Conservation (phyloP, 2,888 invertebrate genomes). For the Mellilla xanthometata region DNA sequence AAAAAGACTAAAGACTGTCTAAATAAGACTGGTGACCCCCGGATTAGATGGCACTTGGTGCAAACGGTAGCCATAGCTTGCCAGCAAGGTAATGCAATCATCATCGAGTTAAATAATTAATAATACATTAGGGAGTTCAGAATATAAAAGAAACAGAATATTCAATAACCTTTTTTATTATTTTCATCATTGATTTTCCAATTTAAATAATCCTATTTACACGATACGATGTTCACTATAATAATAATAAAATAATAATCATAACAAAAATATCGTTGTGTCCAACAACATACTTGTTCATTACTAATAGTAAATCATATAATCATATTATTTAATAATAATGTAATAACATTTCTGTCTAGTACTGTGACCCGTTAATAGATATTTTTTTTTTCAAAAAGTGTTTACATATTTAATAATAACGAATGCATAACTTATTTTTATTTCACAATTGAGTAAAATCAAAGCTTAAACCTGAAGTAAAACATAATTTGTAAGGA, state of each 20-base stretch:
- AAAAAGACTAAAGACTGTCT: no score
- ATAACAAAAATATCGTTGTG: conserved; percentile 32
- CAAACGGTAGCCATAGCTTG: no score
- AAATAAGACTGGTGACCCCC: no score
- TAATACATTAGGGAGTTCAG: no score
- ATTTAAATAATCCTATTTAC: conserved; percentile 54
- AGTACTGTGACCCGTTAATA: conserved; percentile 11
- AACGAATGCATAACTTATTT: no score
- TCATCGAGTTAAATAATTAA: no score
- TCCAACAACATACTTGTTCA: conserved; percentile 24
- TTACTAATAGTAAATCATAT: conserved; percentile 8
- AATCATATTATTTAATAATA: conserved; percentile 3
- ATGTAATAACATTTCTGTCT: background rate
- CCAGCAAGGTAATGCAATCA: no score
- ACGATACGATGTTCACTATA: conserved; percentile 35
- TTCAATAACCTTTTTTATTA: conserved; percentile 43
- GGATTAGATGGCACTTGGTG: no score
- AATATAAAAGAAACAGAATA: conserved; percentile 24
- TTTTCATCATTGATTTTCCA: conserved; percentile 45
- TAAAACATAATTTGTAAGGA: no score
- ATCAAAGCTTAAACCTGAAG: no score
- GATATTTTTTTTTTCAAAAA: background rate
- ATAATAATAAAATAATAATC: conserved; percentile 16
- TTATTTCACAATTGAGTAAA: no score
- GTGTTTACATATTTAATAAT: background rate